Evolutionary conservation across 2,113 vertebrate genomes (phyloP).

Genomic region (Oxygymnocypris stewartii): DNA sequence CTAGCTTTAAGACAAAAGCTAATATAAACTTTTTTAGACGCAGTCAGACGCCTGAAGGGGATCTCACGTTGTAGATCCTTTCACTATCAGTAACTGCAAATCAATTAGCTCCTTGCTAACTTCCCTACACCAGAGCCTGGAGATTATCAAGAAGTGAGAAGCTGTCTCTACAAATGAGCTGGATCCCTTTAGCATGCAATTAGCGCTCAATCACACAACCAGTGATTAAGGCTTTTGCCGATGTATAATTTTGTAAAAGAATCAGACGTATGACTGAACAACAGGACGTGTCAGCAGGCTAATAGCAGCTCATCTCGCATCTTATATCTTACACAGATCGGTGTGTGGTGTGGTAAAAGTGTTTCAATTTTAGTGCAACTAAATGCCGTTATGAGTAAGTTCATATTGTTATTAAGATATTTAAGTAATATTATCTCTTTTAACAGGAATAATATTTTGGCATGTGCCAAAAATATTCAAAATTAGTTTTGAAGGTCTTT

Average conservation of each 20-base stretch:
- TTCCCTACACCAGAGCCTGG: background rate
- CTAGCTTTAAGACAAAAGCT: background rate
- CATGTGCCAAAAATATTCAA: background rate
- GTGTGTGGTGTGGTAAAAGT: background rate
- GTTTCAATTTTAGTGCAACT: background rate
- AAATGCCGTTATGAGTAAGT: background rate
- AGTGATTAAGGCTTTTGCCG: conserved; percentile 11
- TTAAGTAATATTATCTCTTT: background rate
- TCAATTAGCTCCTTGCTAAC: conserved; percentile 20
- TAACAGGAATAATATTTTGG: background rate
- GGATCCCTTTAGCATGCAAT: conserved; percentile 35
- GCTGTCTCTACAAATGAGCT: conserved; percentile 15
- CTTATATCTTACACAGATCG: conserved; percentile 10
- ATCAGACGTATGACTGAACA: background rate
- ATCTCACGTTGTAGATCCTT: conserved; percentile 9
- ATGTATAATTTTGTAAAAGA: conserved; percentile 32
- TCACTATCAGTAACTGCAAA: background rate
- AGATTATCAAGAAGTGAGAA: conserved; percentile 4
- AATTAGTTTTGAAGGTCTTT: background rate
- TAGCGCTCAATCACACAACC: conserved; percentile 1
- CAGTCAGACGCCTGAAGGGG: conserved; percentile 14
- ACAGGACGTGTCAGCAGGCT: background rate
- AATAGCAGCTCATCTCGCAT: conserved; percentile 12
- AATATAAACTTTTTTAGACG: conserved; percentile 4
- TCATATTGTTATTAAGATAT: background rate